Percentiles rank a stretch among this genome's conserved stretches.
phyloP scores from a whole-genome alignment of 2,113 vertebrate species.

The Oncorhynchus gorbuscha region DNA sequence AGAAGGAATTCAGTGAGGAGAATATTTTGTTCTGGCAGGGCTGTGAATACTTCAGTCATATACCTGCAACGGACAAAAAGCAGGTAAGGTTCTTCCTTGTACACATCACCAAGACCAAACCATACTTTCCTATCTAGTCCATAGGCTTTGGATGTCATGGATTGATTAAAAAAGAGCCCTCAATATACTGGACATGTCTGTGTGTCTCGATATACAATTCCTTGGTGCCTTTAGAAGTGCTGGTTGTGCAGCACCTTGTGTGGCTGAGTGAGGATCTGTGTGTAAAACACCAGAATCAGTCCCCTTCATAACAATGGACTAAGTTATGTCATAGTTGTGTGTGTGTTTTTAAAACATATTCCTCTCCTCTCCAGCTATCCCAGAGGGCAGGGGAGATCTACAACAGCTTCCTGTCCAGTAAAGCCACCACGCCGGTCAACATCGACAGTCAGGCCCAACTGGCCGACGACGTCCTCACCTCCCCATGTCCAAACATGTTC shows the following conservation, averaged over 20 bases:
- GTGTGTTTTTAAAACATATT: not conserved
- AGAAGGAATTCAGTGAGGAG: conserved; percentile 98
- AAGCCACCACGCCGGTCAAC: conserved; percentile 96
- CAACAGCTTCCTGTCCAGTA: conserved; percentile 92
- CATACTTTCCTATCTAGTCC: not conserved
- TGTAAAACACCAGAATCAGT: too few relatives aligned
- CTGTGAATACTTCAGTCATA: conserved; percentile 92
- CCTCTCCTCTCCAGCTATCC: conserved; percentile 78
- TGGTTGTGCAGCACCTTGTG: too few relatives aligned
- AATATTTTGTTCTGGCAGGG: conserved; percentile 99
- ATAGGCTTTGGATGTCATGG: too few relatives aligned
- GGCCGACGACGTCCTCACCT: conserved; percentile 91
- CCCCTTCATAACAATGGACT: too few relatives aligned
- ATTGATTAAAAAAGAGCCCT: not conserved
- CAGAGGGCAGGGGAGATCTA: conserved; percentile 95
- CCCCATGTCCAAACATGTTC: conserved; percentile 94
- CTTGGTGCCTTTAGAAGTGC: too few relatives aligned
- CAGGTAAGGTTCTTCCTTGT: conserved; percentile 75
- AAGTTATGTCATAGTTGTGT: not conserved
- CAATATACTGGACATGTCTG: too few relatives aligned
- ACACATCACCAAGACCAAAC: not conserved
- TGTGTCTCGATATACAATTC: too few relatives aligned
- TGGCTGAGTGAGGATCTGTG: too few relatives aligned
- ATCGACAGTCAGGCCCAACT: conserved; percentile 97
- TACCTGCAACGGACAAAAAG: conserved; percentile 91